A percentile compares a stretch with the other conserved stretches of the same genome.
phyloP scores from a whole-genome alignment of 2,797 vertebrate species.

The Nyctalus aviator region DNA sequence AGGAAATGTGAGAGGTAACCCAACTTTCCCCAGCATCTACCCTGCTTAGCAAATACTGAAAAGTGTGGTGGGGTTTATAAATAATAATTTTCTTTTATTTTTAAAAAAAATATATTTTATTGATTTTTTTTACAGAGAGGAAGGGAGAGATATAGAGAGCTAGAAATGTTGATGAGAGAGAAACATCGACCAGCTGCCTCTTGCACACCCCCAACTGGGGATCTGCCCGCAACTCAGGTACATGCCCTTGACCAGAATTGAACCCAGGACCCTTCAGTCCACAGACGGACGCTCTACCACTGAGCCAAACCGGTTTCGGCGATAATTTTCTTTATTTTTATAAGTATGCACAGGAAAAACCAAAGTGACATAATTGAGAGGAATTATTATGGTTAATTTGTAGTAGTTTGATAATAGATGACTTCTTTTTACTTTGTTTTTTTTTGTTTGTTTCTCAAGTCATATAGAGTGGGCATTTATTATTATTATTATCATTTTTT shows the following conservation, averaged over 20 bases:
- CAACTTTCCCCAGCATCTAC: not conserved
- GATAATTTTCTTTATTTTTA: constrained; percentile 1
- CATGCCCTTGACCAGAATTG: too few species aligned
- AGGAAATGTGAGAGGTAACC: not conserved
- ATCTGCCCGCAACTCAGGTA: too few species aligned
- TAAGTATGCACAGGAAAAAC: not conserved
- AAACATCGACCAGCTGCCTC: too few species aligned
- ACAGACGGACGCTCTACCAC: too few species aligned
- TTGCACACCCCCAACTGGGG: too few species aligned
- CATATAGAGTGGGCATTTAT: not conserved
- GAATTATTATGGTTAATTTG: constrained; percentile 17
- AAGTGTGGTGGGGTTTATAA: not conserved
- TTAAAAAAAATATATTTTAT: too few species aligned
- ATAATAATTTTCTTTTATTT: not conserved
- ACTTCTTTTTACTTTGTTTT: constrained; percentile 4
- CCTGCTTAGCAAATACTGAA: constrained; percentile 39
- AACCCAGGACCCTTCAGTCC: too few species aligned
- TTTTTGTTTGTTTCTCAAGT: constrained; percentile 36
- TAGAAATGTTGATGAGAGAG: too few species aligned
- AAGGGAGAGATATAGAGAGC: too few species aligned
- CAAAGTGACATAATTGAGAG: not conserved
- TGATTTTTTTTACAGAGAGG: too few species aligned
- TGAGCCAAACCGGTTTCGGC: too few species aligned
- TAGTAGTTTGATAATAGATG: not conserved
- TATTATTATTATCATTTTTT: not conserved